Base-by-base conservation (phyloP, 2,888 invertebrate species). In the Gisinianus flammeolus region DNA sequence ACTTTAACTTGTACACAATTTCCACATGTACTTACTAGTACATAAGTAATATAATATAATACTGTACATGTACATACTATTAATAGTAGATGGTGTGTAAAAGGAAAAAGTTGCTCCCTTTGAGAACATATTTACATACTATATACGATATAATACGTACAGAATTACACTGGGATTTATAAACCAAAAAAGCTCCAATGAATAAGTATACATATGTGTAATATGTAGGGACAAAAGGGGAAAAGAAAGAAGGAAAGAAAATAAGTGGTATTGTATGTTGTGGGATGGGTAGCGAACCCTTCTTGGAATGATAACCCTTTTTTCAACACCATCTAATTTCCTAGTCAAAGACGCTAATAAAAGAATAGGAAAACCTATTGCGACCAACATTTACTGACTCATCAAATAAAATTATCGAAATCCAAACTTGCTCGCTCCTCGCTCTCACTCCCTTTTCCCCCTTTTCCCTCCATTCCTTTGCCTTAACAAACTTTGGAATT, bases 301-400 rank as follows among this genome's bases (percentile, higher is more conserved):
- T 26, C 24, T n/a, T 33, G 67, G 77, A 77, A 77, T 22, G 77
- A 77, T 77, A 72, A 77, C 77, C 77, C 77, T 72, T 77, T 68
- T 73, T 72, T 66, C 71, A 72, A 64, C 64, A 71, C 72, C 72
- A 72, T 73, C 72, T 77, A 77, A 77, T 77, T 72, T 77, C 77
- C 54, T 30, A 77, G 72, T 77, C 77, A 77, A 77, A 77, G 73
- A 71, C 72, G 72, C 67, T 77, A 77, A 77, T 72, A 77, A 77
- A 77, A 77, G 77, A 67, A 56, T 64, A 58, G 44, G 56, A 72
- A 77, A 77, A 31, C 33, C 56, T 30, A 19, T 67, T 44, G 58
- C 67, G 28, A 33, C 58, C 67, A 67, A 77, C 35, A 33, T 77
- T 77, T 64, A 71, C 77, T 77, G 77, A 72, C 72, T 77, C 77